These are phyloP conservation scores for Syrrhaptes paradoxus DNA, from an alignment of 2,113 vertebrate genomes.

Conservation along the genomic window DNA sequence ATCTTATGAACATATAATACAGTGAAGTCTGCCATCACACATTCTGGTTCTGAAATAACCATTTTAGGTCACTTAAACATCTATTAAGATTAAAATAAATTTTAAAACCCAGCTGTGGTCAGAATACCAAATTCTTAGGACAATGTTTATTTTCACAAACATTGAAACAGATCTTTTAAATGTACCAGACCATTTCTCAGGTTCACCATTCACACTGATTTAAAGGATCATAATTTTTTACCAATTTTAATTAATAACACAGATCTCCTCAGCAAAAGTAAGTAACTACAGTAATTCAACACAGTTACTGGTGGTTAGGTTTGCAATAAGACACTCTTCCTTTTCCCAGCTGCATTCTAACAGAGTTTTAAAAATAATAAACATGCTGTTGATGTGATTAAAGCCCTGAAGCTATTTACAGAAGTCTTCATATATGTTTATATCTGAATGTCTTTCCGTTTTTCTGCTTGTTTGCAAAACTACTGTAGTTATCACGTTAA, in stretches of 20 bases:
- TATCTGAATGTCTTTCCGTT: slow-evolving; percentile 43
- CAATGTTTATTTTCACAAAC: not conserved
- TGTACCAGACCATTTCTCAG: not conserved
- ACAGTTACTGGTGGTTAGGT: not conserved
- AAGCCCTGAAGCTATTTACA: slow-evolving; percentile 53
- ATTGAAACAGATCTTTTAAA: not conserved
- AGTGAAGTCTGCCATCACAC: not conserved
- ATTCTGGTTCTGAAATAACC: not conserved
- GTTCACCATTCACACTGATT: not conserved
- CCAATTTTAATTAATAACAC: not conserved
- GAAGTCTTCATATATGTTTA: slow-evolving; percentile 2
- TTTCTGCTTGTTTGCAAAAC: slow-evolving; percentile 42
- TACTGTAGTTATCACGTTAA: not conserved
- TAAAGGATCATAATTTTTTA: not conserved
- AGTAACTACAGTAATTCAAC: not conserved
- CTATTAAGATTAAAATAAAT: not conserved
- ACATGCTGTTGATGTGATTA: not conserved
- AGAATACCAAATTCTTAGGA: not conserved
- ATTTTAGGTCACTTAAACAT: not conserved
- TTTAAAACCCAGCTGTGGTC: not conserved
- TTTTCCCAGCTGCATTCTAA: not conserved
- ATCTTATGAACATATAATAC: not conserved
- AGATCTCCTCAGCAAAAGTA: not conserved
- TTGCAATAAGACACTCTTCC: not conserved
- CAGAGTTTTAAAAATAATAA: not conserved